Conservation (phyloP, 1,140 invertebrate species). For the Teleogryllus occipitalis region DNA sequence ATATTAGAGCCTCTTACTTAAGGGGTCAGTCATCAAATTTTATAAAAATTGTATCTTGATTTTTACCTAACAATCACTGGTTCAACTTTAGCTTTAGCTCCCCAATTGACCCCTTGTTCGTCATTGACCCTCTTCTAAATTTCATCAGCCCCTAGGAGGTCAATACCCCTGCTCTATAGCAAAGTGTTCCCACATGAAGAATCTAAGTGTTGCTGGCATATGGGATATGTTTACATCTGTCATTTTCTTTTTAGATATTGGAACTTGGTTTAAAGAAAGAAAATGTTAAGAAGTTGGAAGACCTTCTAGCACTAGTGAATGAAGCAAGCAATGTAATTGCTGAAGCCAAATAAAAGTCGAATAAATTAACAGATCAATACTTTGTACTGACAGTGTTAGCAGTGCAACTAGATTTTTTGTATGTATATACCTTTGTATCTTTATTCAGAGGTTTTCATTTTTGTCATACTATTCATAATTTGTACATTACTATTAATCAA, state of each 20-base stretch:
- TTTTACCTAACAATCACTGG: no score
- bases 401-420: no score
- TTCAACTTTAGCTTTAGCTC: not conserved
- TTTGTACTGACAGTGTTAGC: no score
- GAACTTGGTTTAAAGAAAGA: conserved; percentile 10
- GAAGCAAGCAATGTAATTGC: not conserved
- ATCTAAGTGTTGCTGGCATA: not conserved
- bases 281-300: conserved; percentile 18
- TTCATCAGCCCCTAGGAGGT: not conserved
- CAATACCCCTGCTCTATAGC: no score
- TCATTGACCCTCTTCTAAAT: not conserved
- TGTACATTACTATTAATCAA: not conserved
- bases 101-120: not conserved
- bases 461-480: no score
- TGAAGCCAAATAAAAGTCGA: not conserved
- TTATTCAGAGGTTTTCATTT: no score
- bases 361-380: no score
- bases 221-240: not conserved
- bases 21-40: no score
- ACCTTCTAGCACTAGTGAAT: conserved; percentile 13
- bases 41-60: no score
- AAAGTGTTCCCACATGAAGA: not conserved
- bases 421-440: no score
- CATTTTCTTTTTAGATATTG: not conserved
- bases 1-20: no score